Evolutionary conservation across 2,797 vertebrate genomes (phyloP).

Genomic region (Crypturellus tataupa): DNA sequence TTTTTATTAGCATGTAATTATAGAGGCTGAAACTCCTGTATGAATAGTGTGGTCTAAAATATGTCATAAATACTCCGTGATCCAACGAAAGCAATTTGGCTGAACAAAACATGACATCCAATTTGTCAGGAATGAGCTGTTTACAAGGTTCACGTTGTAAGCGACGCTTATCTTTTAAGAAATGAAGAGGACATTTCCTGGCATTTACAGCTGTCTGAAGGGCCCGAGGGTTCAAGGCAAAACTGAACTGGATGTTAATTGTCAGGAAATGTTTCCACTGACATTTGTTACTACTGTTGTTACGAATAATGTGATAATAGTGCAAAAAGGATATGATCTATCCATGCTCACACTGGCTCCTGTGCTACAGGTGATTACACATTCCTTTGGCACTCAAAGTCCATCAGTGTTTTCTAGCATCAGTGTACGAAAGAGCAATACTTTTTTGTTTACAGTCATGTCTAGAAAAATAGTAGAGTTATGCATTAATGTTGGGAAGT

Average conservation of each 20-base stretch:
- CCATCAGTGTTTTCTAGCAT: neutral
- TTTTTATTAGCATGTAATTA: slow-evolving; percentile 65
- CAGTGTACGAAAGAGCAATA: neutral
- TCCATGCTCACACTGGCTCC: neutral
- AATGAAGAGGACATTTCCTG: neutral
- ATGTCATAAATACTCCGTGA: slow-evolving; percentile 25
- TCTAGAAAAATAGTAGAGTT: neutral
- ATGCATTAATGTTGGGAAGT: neutral
- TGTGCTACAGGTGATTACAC: neutral
- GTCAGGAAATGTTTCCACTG: neutral
- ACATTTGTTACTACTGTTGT: neutral
- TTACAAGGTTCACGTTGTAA: slow-evolving; percentile 33
- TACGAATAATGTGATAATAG: neutral
- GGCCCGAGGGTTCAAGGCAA: neutral
- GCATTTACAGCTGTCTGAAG: neutral
- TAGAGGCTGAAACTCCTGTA: slow-evolving; percentile 40
- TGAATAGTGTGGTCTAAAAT: neutral
- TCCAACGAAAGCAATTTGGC: slow-evolving; percentile 44
- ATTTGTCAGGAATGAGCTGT: slow-evolving; percentile 56
- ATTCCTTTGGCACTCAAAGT: neutral
- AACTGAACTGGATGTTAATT: neutral
- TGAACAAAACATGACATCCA: slow-evolving; percentile 20
- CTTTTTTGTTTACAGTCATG: neutral
- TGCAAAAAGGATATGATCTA: neutral
- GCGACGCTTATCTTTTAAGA: slow-evolving; percentile 43